Evolutionary conservation across 2,113 vertebrate genomes (phyloP), one percentile per base, ranked within the genome.

Genomic region (Urocolius indicus): DNA sequence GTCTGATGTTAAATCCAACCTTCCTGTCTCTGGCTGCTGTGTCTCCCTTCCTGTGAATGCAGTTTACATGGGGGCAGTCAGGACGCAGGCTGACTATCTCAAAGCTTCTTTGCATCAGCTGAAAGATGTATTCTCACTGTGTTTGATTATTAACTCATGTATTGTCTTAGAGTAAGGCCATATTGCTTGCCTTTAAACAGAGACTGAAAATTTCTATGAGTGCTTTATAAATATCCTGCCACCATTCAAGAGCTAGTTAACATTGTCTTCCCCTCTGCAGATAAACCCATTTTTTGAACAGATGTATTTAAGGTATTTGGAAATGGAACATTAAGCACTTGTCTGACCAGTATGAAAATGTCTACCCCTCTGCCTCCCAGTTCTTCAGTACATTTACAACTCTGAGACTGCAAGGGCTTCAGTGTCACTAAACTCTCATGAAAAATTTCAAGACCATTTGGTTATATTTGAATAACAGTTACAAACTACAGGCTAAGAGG

Each of bases 1-100:
- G 48, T 71, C 80, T 24, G 82, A 77, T 77, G 88, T 85, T 96
- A 97, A 95, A 94, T 95, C 85, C 92, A 92, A 86, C 86, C 90
- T 96, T 97, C 94, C 95, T 96, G 93, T 93, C 90, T 41, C 81
- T 83, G 87, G 54, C 59, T 16, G 87, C 89, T 58, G 51, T 90
- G 81, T 92, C 88, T 65, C 76, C 32, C 92, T 96, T 96, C 95
- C 90, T 90, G 94, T 71, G 84, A 71, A 45, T 5, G 79, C 78
- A 85, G 87, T 87, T 95, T 95, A 85, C 48, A 38, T 24, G 23
- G 4, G 49, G 75, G 43, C 9, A 9, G 83, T n/a, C 55, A 52
- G 83, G 72, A 93, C 82, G 69, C 0, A 0, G 62, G 46, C 93
- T 89, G 84, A 75, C 45, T 36, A 12, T 54, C 54, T 67, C 67